Evolutionary conservation across 2,888 invertebrate genomes (phyloP).

Genomic region (Pyrgus malvae): DNA sequence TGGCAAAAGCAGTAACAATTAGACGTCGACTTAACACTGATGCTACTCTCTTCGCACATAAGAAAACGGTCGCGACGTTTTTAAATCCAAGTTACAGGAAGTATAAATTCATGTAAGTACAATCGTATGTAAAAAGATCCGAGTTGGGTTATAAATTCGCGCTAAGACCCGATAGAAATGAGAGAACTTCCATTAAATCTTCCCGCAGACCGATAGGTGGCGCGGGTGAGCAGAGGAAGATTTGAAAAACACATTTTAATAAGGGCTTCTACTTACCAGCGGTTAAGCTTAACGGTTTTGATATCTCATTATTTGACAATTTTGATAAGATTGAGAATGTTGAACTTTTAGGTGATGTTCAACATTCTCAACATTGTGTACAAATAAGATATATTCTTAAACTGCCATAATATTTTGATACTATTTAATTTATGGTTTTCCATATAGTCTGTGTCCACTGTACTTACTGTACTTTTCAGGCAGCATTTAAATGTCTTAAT

Average conservation of each 20-base stretch:
- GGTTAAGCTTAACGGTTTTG: conserved; percentile 41
- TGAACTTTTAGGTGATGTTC: too few relatives aligned
- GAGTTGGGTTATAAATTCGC: conserved; percentile 63
- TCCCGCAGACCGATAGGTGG: conserved; percentile 70
- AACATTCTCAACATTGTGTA: too few relatives aligned
- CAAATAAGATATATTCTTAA: too few relatives aligned
- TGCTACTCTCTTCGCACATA: neutral
- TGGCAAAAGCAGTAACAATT: neutral
- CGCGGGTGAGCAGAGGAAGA: conserved; percentile 59
- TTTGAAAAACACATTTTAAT: conserved; percentile 70
- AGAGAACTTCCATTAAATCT: conserved; percentile 73
- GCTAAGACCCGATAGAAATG: conserved; percentile 75
- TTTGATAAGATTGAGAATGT: neutral
- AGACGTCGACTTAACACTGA: neutral
- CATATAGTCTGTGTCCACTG: too few relatives aligned
- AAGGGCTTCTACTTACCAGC: conserved; percentile 49
- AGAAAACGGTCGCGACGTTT: conserved; percentile 11
- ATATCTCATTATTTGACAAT: conserved; percentile 33
- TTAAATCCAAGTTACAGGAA: conserved; percentile 22
- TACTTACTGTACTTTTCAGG: too few relatives aligned
- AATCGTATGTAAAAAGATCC: conserved; percentile 73
- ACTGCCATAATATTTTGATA: too few relatives aligned
- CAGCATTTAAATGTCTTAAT: too few relatives aligned
- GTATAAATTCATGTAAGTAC: conserved; percentile 47
- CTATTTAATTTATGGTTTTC: too few relatives aligned